phyloP scores from a whole-genome alignment of 1,140 invertebrate genomes.

The Radopholus similis region DNA sequence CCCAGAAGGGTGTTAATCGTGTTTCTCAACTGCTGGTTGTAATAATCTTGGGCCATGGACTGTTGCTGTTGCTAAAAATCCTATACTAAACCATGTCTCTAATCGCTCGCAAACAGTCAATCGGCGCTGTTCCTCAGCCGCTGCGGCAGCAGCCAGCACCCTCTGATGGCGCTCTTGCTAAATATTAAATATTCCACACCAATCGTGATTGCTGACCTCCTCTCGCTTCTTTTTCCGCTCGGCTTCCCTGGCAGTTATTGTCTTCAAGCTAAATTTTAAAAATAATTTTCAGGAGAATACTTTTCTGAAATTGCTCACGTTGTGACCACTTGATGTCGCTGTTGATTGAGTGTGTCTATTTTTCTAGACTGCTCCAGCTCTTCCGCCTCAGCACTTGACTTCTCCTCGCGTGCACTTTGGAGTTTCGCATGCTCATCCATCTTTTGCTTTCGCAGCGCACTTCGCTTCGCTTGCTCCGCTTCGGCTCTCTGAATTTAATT shows the following conservation, averaged over 20 bases:
- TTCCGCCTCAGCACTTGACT: background rate
- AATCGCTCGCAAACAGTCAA: background rate
- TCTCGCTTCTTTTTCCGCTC: slow-evolving; percentile 15
- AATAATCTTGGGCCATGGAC: background rate
- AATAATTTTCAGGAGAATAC: too few species aligned
- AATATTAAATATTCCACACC: background rate
- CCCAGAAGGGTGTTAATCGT: background rate
- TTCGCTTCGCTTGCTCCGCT: slow-evolving; percentile 28
- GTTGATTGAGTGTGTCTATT: slow-evolving; percentile 2
- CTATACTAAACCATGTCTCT: too few species aligned
- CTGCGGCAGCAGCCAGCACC: background rate
- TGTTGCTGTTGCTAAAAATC: slow-evolving; percentile 12
- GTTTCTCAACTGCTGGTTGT: background rate
- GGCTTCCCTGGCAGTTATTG: slow-evolving; percentile 1
- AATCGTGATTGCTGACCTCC: background rate
- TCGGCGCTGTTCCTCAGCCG: slow-evolving; percentile 9
- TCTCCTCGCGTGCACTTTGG: slow-evolving; percentile 16
- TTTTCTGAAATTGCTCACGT: too few species aligned
- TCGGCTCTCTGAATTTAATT: slow-evolving; percentile 10
- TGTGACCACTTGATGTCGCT: slow-evolving; percentile 3
- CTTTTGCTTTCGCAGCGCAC: slow-evolving; percentile 33
- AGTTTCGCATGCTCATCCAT: slow-evolving; percentile 29
- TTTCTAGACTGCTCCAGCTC: background rate
- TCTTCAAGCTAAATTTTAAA: too few species aligned
- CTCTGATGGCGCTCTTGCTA: slow-evolving; percentile 13